phyloP scores from a whole-genome alignment of 64 coral and sea anemone genomes.

The Stichodactyla mertensii region DNA sequence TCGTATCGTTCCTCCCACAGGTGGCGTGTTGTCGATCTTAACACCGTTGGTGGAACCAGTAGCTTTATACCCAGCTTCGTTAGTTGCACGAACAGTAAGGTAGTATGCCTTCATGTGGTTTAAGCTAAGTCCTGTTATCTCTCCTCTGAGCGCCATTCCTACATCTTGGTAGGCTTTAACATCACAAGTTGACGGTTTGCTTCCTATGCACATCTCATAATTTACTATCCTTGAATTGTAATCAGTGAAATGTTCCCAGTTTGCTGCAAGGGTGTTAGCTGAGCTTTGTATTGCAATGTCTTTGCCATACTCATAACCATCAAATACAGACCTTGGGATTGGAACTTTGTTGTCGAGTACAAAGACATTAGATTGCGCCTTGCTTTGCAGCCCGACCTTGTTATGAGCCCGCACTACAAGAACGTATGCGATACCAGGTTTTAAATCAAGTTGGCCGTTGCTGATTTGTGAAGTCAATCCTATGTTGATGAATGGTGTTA shows the following conservation, averaged over 20 bases:
- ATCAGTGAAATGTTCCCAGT: conserved; percentile 62
- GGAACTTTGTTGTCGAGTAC: conserved; percentile 26
- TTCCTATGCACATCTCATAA: conserved; percentile 66
- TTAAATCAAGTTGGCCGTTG: conserved; percentile 34
- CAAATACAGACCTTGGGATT: conserved; percentile 22
- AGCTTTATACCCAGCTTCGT: conserved; percentile 65
- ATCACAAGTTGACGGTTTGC: conserved; percentile 36
- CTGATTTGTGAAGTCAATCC: conserved; percentile 27
- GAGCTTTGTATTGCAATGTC: conserved; percentile 43
- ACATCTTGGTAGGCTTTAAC: conserved; percentile 25
- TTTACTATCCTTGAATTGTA: conserved; percentile 16
- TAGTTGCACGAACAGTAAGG: conserved; percentile 63
- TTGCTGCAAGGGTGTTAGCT: conserved; percentile 40
- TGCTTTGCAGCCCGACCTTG: conserved; percentile 39
- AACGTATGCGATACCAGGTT: conserved; percentile 52
- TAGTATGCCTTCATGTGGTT: conserved; percentile 65
- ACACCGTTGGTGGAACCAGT: conserved; percentile 62
- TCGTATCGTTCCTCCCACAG: conserved; percentile 37
- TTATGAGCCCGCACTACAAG: conserved; percentile 48
- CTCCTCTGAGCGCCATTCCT: conserved; percentile 22
- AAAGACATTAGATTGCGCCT: conserved; percentile 43
- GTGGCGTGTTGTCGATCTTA: conserved; percentile 61
- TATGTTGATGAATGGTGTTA: conserved; percentile 51
- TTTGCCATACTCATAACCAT: conserved; percentile 20
- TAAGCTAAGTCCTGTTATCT: conserved; percentile 53